Percentiles rank a stretch among this genome's conserved stretches.
Conservation (phyloP, 2,888 invertebrate species). For the Strigamia transsilvanica region DNA sequence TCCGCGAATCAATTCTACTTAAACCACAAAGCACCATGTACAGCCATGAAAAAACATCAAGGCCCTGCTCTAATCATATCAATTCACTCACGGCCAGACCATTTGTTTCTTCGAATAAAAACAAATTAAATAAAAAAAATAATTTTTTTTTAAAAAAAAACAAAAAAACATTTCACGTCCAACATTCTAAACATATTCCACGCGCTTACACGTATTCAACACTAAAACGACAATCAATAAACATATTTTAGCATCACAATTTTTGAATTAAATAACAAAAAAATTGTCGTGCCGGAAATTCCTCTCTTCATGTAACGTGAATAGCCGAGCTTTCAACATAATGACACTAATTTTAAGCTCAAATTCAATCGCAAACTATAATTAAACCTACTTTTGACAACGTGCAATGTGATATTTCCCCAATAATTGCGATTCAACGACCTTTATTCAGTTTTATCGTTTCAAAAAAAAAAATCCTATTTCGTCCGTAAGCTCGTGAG, state of each 20-base stretch:
- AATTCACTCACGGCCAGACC: not conserved
- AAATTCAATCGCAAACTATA: not conserved
- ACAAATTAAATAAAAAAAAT: not conserved
- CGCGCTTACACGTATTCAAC: not conserved
- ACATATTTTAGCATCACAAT: not conserved
- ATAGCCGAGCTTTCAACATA: not conserved
- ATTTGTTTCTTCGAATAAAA: not conserved
- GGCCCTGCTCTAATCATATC: conserved; percentile 32
- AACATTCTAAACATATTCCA: not conserved
- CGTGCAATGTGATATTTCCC: not conserved
- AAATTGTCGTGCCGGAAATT: not conserved
- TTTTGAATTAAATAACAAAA: not conserved
- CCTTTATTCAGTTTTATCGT: not conserved
- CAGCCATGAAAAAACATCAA: conserved; percentile 32
- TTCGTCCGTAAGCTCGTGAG: conserved; percentile 3
- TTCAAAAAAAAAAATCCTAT: not conserved
- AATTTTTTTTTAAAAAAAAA: not conserved
- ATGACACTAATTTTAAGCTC: not conserved
- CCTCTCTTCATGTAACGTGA: not conserved
- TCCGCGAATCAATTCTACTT: conserved; percentile 41
- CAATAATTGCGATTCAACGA: not conserved
- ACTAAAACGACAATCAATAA: not conserved
- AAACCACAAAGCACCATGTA: conserved; percentile 47
- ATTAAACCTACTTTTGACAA: not conserved
- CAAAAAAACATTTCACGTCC: not conserved